These are phyloP conservation scores for Pampus argenteus DNA, from an alignment of 2,797 vertebrate genomes.

Conservation along the genomic window DNA sequence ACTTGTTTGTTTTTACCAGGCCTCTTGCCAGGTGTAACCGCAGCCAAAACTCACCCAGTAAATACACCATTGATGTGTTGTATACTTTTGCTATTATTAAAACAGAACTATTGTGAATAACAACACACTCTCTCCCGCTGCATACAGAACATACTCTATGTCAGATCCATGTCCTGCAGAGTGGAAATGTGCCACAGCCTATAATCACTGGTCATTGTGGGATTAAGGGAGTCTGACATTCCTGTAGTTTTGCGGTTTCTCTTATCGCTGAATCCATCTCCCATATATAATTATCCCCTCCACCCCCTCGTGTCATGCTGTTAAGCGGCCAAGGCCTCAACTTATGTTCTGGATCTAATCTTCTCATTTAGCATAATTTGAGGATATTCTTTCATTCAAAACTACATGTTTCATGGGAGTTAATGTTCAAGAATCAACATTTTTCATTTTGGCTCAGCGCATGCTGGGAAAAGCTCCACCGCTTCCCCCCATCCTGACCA, in stretches of 20 bases:
- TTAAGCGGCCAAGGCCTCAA: constrained; percentile 19
- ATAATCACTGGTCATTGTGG: constrained; percentile 51
- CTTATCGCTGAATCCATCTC: constrained; percentile 67
- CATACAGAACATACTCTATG: neutral
- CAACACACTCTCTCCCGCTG: constrained; percentile 2
- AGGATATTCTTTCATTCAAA: constrained; percentile 33
- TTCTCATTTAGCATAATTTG: constrained; percentile 42
- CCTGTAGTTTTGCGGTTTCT: constrained; percentile 54
- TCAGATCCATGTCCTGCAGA: neutral
- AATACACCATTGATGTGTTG: neutral
- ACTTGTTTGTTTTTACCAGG: constrained; percentile 52
- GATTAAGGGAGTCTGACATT: constrained; percentile 49
- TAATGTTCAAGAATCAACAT: constrained; percentile 23
- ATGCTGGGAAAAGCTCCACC: constrained; percentile 39
- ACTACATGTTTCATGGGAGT: constrained; percentile 13
- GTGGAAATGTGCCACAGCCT: constrained; percentile 31
- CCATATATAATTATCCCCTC: constrained; percentile 36
- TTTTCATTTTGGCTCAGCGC: constrained; percentile 28
- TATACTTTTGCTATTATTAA: constrained; percentile 5
- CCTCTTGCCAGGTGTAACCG: constrained; percentile 10
- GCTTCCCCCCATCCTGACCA: neutral
- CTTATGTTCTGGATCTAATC: constrained; percentile 48
- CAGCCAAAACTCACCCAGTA: constrained; percentile 27
- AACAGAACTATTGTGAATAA: constrained; percentile 10
- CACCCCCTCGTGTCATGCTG: constrained; percentile 6